Percentiles rank a stretch among this genome's conserved stretches.
phyloP scores from a whole-genome alignment of 2,113 vertebrate genomes.

The Hemichromis elongatus region DNA sequence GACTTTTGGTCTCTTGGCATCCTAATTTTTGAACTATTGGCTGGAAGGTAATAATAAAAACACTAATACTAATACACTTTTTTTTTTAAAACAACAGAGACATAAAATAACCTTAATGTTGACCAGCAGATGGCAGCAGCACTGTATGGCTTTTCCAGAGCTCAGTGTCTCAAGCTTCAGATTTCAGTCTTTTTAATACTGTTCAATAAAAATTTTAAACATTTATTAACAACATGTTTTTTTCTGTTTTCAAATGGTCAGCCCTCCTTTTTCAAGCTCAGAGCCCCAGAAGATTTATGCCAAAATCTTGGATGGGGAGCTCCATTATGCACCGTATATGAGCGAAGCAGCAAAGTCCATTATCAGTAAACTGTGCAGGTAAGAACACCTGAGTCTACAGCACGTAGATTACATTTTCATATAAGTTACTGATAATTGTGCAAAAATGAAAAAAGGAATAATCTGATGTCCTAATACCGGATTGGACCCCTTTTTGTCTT shows the following conservation, averaged over 20 bases:
- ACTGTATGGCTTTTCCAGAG: neutral
- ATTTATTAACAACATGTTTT: neutral
- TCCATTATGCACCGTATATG: constrained; percentile 74
- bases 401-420: neutral
- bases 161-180: neutral
- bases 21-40: constrained; percentile 77
- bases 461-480: neutral
- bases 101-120: neutral
- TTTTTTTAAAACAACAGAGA: neutral
- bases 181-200: neutral
- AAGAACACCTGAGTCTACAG: neutral
- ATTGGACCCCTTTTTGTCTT: neutral
- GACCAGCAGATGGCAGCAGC: constrained; percentile 56
- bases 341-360: constrained; percentile 76
- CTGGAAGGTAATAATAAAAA: constrained; percentile 70
- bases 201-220: neutral
- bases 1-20: constrained; percentile 83
- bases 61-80: neutral
- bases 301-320: constrained; percentile 74
- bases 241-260: constrained; percentile 29
- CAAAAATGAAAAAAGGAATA: neutral
- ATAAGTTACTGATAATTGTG: neutral
- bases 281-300: constrained; percentile 80
- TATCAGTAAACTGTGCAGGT: constrained; percentile 80
- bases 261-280: constrained; percentile 79